Evolutionary conservation across 92 coral and sea anemone species (phyloP).

Genomic region (Epizoanthus ramosus): DNA sequence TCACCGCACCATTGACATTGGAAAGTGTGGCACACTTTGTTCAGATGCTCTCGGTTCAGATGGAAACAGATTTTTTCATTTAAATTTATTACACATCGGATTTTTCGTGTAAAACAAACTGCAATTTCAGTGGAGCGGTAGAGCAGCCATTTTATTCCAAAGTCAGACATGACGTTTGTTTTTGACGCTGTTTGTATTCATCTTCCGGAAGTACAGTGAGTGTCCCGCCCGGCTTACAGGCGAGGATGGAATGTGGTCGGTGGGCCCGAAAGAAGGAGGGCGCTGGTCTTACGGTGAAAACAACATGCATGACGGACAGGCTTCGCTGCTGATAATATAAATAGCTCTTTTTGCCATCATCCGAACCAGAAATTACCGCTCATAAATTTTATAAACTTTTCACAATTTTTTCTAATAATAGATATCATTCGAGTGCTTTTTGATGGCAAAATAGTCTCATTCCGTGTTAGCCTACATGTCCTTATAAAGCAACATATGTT

Average conservation of each 20-base stretch:
- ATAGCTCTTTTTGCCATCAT: not conserved
- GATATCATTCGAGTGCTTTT: too few relatives aligned
- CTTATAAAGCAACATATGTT: constrained; percentile 18
- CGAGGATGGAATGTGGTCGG: not conserved
- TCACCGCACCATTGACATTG: too few relatives aligned
- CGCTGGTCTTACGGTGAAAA: not conserved
- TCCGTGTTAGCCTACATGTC: not conserved
- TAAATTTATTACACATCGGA: too few relatives aligned
- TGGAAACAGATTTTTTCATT: too few relatives aligned
- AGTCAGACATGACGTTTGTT: constrained; percentile 44
- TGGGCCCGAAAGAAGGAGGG: not conserved
- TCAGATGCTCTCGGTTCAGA: too few relatives aligned
- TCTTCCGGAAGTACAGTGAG: constrained; percentile 5
- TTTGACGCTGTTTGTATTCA: constrained; percentile 29
- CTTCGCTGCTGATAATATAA: not conserved
- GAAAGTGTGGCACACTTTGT: too few relatives aligned
- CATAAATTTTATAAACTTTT: too few relatives aligned
- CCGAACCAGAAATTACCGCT: not conserved
- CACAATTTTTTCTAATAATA: too few relatives aligned
- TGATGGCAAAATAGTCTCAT: too few relatives aligned
- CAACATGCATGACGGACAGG: not conserved
- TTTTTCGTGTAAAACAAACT: too few relatives aligned
- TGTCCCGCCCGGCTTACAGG: constrained; percentile 12
- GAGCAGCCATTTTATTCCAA: not conserved
- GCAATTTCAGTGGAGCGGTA: too few relatives aligned